Evolutionary conservation across 23 tunicate genomes (phyloP).

Genomic region (Oikopleura albicans): DNA sequence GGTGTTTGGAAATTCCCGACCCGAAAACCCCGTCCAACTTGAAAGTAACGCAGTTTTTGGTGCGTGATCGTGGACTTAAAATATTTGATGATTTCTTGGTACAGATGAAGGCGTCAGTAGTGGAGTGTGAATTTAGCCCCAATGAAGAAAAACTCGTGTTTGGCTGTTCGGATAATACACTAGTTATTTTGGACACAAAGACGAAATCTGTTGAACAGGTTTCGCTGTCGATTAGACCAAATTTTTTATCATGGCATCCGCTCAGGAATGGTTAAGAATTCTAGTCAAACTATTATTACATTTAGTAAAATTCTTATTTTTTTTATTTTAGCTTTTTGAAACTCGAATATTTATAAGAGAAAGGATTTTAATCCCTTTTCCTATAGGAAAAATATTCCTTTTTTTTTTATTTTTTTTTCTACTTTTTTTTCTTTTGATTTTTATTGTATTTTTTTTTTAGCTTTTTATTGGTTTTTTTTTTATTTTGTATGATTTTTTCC

Average conservation of each 20-base stretch:
- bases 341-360: too few species aligned
- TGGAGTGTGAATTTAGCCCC: slow-evolving; percentile 11
- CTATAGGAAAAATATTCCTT: too few species aligned
- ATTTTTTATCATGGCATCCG: slow-evolving; percentile 17
- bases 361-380: too few species aligned
- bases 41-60: background rate
- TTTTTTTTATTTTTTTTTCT: too few species aligned
- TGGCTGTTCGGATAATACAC: slow-evolving; percentile 9
- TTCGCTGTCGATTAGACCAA: background rate
- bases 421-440: too few species aligned
- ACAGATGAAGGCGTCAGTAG: slow-evolving; percentile 1
- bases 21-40: background rate
- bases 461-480: too few species aligned
- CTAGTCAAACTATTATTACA: too few species aligned
- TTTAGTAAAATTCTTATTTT: too few species aligned
- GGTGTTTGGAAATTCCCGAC: background rate
- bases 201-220: background rate
- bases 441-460: too few species aligned
- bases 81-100: background rate
- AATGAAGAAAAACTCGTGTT: slow-evolving; percentile 2
- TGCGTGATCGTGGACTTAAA: background rate
- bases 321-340: too few species aligned
- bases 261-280: too few species aligned
- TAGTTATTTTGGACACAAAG: background rate
- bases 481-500: too few species aligned